Conservation (phyloP, 2,797 vertebrate species). For the Coendou prehensilis region DNA sequence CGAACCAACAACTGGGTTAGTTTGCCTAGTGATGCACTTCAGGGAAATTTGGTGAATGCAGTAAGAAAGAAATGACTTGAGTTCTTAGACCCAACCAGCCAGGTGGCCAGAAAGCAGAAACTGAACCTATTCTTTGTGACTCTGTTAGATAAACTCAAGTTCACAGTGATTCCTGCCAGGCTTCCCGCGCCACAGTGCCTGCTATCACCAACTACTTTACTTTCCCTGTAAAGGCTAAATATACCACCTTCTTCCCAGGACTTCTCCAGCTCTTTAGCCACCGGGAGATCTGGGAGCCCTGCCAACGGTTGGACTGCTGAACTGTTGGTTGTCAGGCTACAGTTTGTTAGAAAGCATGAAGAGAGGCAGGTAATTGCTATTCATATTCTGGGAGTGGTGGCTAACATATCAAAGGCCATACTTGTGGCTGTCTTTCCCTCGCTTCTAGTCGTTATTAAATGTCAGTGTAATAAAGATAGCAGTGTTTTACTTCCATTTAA, state of each 20-base stretch:
- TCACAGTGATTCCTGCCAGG: constrained; percentile 57
- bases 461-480: constrained; percentile 44
- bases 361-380: constrained; percentile 10
- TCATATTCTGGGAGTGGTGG: constrained; percentile 35
- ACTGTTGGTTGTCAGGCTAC: constrained; percentile 49
- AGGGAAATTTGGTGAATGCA: constrained; percentile 67
- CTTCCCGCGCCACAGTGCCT: background rate
- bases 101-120: constrained; percentile 85
- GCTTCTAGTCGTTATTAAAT: constrained; percentile 76
- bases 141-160: constrained; percentile 80
- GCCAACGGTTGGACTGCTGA: constrained; percentile 25
- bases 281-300: constrained; percentile 52
- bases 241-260: constrained; percentile 72
- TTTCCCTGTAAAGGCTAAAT: constrained; percentile 77
- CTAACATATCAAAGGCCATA: background rate
- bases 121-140: constrained; percentile 82
- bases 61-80: constrained; percentile 60
- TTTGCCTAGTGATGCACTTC: constrained; percentile 78
- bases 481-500: constrained; percentile 76
- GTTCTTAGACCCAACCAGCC: constrained; percentile 75
- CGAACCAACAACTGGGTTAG: constrained; percentile 74
- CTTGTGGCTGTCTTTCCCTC: constrained; percentile 67
- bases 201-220: constrained; percentile 73
- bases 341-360: constrained; percentile 38
- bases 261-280: constrained; percentile 72